Evolutionary conservation across 2,888 invertebrate genomes (phyloP), one percentile per base, ranked within the genome.

Genomic region (Melanophora roralis): DNA sequence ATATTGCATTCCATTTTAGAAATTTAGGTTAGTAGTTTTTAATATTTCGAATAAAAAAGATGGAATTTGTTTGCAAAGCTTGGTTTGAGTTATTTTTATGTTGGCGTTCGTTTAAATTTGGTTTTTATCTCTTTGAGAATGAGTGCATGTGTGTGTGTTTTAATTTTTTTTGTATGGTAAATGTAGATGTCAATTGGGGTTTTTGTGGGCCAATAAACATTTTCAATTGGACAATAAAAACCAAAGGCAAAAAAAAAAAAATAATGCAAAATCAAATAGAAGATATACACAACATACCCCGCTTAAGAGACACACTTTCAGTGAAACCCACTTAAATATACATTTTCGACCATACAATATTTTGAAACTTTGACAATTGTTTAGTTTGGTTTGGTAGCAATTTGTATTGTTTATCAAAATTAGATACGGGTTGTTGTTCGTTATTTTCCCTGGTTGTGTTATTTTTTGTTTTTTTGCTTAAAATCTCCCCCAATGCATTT

Each of bases 131-230:
- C 4, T 12, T 0, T 45, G 27, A 23, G 32, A 32, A 9, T 32
- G 12, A 6, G 9, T 65, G 11, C 40, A 8, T 43, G n/a, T 27
- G 11, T 23, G 11, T 65, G 49, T 49, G 49, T 76, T 55, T 78
- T 38, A 36, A 64, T n/a, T n/a, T n/a, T n/a, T n/a, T n/a, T n/a
- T n/a, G n/a, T n/a, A 51, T 69, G 74, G 59, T 53, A 51, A 67
- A 59, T 49, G 55, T 62, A 57, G 67, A 76, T 80, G 72, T 73
- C 80, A 73, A 76, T 80, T 76, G 76, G 64, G 68, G 76, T 75
- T 76, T 80, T 76, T 76, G 67, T 78, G 64, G 76, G 76, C 80
- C 80, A 80, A 76, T 76, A 76, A 76, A 80, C 80, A 55, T 62
- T 79, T 80, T 68, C 67, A 80, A 68, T 73, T 76, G 76, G 53